Evolutionary conservation across 2,113 vertebrate genomes (phyloP).

Genomic region (Periophthalmus modestus): DNA sequence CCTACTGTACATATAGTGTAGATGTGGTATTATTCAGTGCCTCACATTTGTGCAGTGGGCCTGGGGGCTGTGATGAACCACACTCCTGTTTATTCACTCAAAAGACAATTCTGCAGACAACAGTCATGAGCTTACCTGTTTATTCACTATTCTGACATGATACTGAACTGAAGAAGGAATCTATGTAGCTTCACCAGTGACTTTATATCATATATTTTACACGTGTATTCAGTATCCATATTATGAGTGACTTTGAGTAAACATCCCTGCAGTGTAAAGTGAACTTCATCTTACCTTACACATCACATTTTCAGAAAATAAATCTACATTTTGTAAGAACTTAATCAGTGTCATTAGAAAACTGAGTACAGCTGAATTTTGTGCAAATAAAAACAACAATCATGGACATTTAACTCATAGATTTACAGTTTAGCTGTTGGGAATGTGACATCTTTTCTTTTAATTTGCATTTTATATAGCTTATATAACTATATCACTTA

Average conservation of each 20-base stretch:
- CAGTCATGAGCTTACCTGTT: not conserved
- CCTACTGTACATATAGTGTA: not conserved
- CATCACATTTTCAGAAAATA: too few relatives aligned
- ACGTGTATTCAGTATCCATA: not conserved
- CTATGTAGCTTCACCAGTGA: not conserved
- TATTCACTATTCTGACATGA: not conserved
- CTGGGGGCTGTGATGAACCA: not conserved
- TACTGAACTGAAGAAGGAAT: not conserved
- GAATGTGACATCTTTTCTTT: too few relatives aligned
- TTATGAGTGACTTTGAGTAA: not conserved
- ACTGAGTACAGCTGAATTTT: too few relatives aligned
- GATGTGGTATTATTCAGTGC: not conserved
- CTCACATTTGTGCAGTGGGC: not conserved
- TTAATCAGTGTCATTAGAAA: too few relatives aligned
- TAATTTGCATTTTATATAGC: too few relatives aligned
- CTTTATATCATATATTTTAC: not conserved
- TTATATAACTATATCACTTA: too few relatives aligned
- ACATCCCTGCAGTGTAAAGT: not conserved
- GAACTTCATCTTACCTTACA: too few relatives aligned
- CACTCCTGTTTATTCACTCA: not conserved
- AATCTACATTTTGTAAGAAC: too few relatives aligned
- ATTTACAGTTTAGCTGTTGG: too few relatives aligned
- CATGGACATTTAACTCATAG: too few relatives aligned
- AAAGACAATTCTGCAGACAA: not conserved
- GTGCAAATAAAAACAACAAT: too few relatives aligned